Conservation (phyloP, 2,113 vertebrate species). For the Podilymbus podiceps region DNA sequence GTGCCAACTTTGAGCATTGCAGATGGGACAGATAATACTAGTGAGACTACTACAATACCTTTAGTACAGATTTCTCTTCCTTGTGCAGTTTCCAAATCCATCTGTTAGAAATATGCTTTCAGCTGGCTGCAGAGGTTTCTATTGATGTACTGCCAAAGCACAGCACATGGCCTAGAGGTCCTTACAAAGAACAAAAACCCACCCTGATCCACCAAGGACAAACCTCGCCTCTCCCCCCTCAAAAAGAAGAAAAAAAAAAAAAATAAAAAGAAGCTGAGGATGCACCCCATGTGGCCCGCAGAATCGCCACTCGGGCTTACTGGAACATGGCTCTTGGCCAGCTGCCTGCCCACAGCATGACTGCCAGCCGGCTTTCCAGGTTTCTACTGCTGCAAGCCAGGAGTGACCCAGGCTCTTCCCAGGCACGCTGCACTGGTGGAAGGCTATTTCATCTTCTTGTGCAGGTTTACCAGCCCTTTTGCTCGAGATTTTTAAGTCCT, state of each 20-base stretch:
- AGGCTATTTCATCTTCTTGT: neutral
- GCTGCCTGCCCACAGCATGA: neutral
- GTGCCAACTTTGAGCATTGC: neutral
- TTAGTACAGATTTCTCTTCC: neutral
- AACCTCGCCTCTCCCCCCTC: neutral
- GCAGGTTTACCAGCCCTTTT: neutral
- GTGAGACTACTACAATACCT: neutral
- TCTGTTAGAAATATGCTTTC: conserved; percentile 50
- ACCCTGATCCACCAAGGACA: conserved; percentile 36
- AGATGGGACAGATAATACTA: neutral
- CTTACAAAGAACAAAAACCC: conserved; percentile 50
- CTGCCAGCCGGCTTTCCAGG: neutral
- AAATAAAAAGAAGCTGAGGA: neutral
- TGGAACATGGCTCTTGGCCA: neutral
- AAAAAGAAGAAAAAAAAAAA: neutral
- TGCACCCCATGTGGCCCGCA: neutral
- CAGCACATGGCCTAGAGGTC: conserved; percentile 53
- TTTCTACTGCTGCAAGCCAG: neutral
- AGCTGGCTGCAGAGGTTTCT: conserved; percentile 31
- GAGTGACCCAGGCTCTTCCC: neutral
- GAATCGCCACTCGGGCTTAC: neutral
- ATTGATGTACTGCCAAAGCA: conserved; percentile 58
- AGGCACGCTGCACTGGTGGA: neutral
- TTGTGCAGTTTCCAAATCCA: conserved; percentile 34
- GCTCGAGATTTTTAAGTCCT: neutral